A percentile compares a stretch with the other conserved stretches of the same genome.
These are phyloP conservation scores for Cisticola juncidis DNA, from an alignment of 2,113 vertebrate genomes.

Conservation along the genomic window DNA sequence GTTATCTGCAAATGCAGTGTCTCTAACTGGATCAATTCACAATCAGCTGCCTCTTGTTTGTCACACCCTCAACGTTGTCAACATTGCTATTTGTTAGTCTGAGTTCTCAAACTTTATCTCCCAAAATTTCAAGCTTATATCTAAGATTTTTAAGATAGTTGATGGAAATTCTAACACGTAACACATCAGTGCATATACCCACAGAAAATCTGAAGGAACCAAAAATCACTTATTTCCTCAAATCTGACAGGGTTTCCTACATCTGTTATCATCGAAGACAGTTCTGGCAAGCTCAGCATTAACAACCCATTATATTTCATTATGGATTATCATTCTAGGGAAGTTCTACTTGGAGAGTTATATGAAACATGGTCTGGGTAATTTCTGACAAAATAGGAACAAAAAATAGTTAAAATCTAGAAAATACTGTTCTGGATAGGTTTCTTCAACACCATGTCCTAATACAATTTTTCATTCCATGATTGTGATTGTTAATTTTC, in stretches of 20 bases:
- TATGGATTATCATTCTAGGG: not conserved
- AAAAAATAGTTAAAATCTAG: not conserved
- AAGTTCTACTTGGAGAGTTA: not conserved
- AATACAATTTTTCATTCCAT: not conserved
- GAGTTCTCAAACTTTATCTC: not conserved
- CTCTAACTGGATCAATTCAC: not conserved
- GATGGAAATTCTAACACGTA: not conserved
- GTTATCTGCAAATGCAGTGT: not conserved
- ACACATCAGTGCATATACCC: not conserved
- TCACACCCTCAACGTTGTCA: not conserved
- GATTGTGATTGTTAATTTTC: not conserved
- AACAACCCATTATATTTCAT: conserved; percentile 21
- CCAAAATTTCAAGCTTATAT: not conserved
- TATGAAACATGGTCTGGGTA: not conserved
- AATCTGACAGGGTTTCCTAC: not conserved
- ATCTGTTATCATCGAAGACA: not conserved
- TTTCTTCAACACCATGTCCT: not conserved
- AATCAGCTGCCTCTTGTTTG: not conserved
- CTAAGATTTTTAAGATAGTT: not conserved
- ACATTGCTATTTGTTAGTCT: not conserved
- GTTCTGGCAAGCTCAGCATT: conserved; percentile 1
- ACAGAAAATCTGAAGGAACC: not conserved
- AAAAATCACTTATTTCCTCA: not conserved
- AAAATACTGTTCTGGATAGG: not conserved
- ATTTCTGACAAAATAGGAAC: not conserved